phyloP scores from a whole-genome alignment of 92 coral and sea anemone genomes.

The Hydrozoanthus gracilis region DNA sequence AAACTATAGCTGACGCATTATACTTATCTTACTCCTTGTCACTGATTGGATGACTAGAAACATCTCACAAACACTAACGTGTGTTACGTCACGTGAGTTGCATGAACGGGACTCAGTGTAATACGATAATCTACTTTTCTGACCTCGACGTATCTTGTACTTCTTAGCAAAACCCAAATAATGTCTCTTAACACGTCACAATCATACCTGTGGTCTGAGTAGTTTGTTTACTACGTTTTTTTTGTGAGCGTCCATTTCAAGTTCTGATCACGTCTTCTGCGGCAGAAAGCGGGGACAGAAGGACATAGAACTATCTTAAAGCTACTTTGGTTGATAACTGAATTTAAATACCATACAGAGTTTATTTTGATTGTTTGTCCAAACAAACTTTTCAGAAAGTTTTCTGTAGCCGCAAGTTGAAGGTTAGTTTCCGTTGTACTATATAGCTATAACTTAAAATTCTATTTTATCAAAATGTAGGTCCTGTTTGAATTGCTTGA shows the following conservation, averaged over 20 bases:
- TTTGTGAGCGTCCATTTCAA: constrained; percentile 1
- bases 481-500: constrained; percentile 34
- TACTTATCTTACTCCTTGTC: too few species aligned
- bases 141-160: too few species aligned
- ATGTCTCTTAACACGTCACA: too few species aligned
- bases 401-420: too few species aligned
- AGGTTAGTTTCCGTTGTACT: background rate
- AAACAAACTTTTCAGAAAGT: background rate
- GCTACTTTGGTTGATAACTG: constrained; percentile 7
- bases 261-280: background rate
- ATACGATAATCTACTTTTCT: too few species aligned
- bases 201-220: background rate
- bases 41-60: too few species aligned
- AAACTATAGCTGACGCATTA: too few species aligned
- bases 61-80: too few species aligned
- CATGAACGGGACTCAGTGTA: too few species aligned
- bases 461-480: constrained; percentile 38
- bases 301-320: background rate
- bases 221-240: constrained; percentile 15
- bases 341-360: constrained; percentile 7
- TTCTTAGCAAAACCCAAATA: too few species aligned
- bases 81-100: too few species aligned
- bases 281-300: background rate
- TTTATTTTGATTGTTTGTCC: constrained; percentile 14
- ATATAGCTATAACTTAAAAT: background rate